Conservation (phyloP, 2,797 vertebrate species). For the Gymnodraco acuticeps region DNA sequence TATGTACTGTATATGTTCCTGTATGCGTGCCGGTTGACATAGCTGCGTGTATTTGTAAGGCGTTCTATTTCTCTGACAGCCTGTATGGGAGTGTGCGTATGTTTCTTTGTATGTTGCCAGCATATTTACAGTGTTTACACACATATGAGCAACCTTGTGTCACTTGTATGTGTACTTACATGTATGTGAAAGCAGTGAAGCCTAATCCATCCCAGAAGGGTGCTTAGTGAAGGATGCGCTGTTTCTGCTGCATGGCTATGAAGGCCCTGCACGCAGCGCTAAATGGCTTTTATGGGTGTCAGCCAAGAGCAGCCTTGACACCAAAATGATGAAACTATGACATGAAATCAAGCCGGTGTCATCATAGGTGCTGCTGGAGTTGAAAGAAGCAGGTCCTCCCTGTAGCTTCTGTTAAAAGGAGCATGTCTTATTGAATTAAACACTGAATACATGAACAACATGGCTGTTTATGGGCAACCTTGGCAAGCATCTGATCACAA, state of each 20-base stretch:
- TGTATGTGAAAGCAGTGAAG: conserved; percentile 57
- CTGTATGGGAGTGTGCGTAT: conserved; percentile 19
- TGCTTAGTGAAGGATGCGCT: conserved; percentile 72
- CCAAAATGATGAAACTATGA: conserved; percentile 72
- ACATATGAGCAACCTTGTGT: conserved; percentile 39
- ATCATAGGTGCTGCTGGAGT: conserved; percentile 12
- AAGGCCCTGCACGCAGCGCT: conserved; percentile 50
- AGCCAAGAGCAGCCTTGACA: conserved; percentile 69
- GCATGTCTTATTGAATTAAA: conserved; percentile 41
- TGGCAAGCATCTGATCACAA: neutral
- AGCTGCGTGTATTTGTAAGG: conserved; percentile 10
- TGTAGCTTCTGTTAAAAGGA: conserved; percentile 28
- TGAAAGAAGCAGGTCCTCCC: conserved; percentile 28
- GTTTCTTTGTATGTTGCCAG: conserved; percentile 17
- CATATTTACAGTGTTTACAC: conserved; percentile 24
- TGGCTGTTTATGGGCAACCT: conserved; percentile 22
- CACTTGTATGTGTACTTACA: conserved; percentile 45
- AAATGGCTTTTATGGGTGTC: conserved; percentile 62
- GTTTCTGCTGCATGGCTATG: conserved; percentile 57
- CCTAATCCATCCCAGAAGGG: conserved; percentile 73
- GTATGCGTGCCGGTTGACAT: conserved; percentile 21
- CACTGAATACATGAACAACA: conserved; percentile 23
- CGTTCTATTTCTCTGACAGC: conserved; percentile 17
- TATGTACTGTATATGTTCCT: conserved; percentile 3
- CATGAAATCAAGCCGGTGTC: conserved; percentile 60